Conservation (phyloP, 2,888 invertebrate species). For the Pseudolycoriella hygida region DNA sequence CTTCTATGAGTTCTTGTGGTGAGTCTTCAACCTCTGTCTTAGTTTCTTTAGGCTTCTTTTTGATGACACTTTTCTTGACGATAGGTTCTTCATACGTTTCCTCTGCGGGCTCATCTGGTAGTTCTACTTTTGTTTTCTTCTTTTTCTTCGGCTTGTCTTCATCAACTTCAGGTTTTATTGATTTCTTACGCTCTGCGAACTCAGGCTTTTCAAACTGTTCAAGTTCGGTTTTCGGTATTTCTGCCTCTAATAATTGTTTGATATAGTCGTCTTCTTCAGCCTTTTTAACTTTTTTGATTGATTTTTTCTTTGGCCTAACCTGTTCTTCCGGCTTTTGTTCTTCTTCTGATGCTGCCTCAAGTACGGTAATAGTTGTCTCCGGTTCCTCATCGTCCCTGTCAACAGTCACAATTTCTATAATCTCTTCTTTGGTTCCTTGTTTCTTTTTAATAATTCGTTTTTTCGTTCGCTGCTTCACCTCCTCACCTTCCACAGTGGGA, state of each 20-base stretch:
- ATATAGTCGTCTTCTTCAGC: slow-evolving; percentile 20
- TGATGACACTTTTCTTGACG: slow-evolving; percentile 17
- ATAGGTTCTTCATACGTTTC: slow-evolving; percentile 11
- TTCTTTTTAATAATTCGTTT: slow-evolving; percentile 16
- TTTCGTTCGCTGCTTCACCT: slow-evolving; percentile 21
- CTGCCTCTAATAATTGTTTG: slow-evolving; percentile 22
- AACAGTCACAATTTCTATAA: slow-evolving; percentile 7
- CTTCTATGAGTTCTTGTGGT: slow-evolving; percentile 7
- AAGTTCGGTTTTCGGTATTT: slow-evolving; percentile 16
- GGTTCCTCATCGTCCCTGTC: slow-evolving; percentile 17
- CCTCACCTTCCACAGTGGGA: slow-evolving; percentile 21
- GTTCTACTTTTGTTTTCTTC: slow-evolving; percentile 4
- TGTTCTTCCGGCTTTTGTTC: not conserved
- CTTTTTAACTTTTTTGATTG: slow-evolving; percentile 11
- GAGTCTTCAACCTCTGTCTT: slow-evolving; percentile 17
- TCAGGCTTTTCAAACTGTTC: slow-evolving; percentile 7
- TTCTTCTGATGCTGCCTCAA: slow-evolving; percentile 15
- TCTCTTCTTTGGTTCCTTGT: slow-evolving; percentile 15
- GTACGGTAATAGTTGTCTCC: slow-evolving; percentile 18
- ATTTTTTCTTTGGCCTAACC: slow-evolving; percentile 6
- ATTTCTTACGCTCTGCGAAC: slow-evolving; percentile 1
- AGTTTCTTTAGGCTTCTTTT: slow-evolving; percentile 8
- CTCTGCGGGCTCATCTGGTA: not conserved
- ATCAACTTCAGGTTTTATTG: not conserved
- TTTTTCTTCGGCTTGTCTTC: slow-evolving; percentile 10